Percentiles rank a stretch among this genome's conserved stretches.
Conservation (phyloP, 2,797 vertebrate genomes). For the Agapornis canus region DNA sequence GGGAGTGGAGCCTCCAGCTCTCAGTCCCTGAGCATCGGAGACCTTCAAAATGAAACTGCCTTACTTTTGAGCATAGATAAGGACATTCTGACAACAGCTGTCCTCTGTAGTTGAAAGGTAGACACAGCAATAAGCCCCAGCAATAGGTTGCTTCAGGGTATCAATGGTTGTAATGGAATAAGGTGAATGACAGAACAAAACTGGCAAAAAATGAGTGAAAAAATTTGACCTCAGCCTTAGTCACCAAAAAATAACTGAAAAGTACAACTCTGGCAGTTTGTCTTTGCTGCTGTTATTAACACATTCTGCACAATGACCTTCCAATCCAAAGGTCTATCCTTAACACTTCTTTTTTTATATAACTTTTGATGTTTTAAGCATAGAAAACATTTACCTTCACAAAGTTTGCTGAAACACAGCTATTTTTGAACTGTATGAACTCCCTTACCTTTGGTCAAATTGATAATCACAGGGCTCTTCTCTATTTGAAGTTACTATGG, state of each 20-base stretch:
- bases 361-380: slow-evolving; percentile 36
- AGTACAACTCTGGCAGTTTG: background rate
- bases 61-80: accelerated
- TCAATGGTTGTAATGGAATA: background rate
- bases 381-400: background rate
- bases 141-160: background rate
- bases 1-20: background rate
- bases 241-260: background rate
- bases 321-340: background rate
- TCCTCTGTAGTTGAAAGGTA: background rate
- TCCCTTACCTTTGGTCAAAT: slow-evolving; percentile 61
- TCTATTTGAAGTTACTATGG: slow-evolving; percentile 77
- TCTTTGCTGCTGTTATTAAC: background rate
- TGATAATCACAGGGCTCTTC: slow-evolving; percentile 64
- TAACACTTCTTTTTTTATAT: background rate
- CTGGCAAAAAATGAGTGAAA: background rate
- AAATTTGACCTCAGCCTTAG: background rate
- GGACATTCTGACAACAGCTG: background rate
- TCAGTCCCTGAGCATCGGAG: accelerated
- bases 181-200: background rate
- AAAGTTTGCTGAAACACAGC: slow-evolving; percentile 32
- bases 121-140: background rate
- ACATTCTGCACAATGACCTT: background rate
- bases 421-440: slow-evolving; percentile 58
- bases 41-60: background rate